phyloP scores from a whole-genome alignment of 2,113 vertebrate species.

The Chinchilla lanigera region DNA sequence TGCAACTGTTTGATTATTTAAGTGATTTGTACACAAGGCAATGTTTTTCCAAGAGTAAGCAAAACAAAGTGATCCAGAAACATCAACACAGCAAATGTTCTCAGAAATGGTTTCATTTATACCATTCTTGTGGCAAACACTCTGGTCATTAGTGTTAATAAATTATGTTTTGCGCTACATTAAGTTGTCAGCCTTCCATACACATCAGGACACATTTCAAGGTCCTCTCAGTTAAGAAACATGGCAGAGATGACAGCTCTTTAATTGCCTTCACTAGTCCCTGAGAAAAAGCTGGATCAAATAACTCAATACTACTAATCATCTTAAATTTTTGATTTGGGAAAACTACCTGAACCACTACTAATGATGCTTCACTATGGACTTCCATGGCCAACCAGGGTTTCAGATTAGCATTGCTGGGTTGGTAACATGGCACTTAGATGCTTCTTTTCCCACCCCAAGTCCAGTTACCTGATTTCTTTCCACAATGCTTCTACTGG shows the following conservation, averaged over 20 bases:
- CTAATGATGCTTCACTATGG: neutral
- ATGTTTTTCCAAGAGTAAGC: slow-evolving; percentile 18
- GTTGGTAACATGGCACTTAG: neutral
- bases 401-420: neutral
- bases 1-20: neutral
- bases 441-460: neutral
- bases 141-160: slow-evolving; percentile 54
- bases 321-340: slow-evolving; percentile 66
- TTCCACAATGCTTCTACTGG: neutral
- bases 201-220: slow-evolving; percentile 69
- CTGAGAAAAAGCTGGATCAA: slow-evolving; percentile 73
- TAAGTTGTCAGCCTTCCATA: slow-evolving; percentile 70
- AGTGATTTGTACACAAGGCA: neutral
- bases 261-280: slow-evolving; percentile 73
- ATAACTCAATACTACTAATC: slow-evolving; percentile 74
- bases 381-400: neutral
- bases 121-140: neutral
- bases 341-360: slow-evolving; percentile 61
- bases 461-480: neutral
- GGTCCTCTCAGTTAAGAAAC: slow-evolving; percentile 28
- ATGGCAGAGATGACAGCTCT: slow-evolving; percentile 53
- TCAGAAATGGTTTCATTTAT: slow-evolving; percentile 44
- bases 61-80: slow-evolving; percentile 42
- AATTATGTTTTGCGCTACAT: slow-evolving; percentile 67
- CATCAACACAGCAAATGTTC: neutral